A percentile compares a stretch with the other conserved stretches of the same genome.
phyloP scores from a whole-genome alignment of 2,113 vertebrate species.

The Elgaria multicarinata region DNA sequence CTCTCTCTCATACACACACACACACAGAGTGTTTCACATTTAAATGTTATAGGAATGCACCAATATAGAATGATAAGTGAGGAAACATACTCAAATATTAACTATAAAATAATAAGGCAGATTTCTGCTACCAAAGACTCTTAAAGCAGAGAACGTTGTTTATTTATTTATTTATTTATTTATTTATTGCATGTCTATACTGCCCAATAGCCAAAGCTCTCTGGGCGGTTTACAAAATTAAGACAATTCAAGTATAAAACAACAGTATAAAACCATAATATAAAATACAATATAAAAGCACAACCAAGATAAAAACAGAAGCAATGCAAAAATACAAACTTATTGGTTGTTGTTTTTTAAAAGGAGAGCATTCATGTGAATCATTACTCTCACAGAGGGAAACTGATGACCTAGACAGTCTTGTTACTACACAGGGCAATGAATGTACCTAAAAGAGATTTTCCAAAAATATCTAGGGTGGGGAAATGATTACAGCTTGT shows the following conservation, averaged over 20 bases:
- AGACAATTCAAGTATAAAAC: too few relatives aligned
- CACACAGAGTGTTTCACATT: neutral
- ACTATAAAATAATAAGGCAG: neutral
- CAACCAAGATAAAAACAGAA: too few relatives aligned
- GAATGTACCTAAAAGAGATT: neutral
- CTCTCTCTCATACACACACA: too few relatives aligned
- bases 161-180: too few relatives aligned
- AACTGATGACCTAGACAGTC: neutral
- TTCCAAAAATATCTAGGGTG: neutral
- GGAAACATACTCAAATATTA: accelerated
- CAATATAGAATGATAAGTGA: neutral
- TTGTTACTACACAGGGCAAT: neutral
- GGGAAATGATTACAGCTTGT: neutral
- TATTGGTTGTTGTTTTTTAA: neutral
- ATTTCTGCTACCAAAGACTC: neutral
- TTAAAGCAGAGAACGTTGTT: neutral
- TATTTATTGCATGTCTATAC: too few relatives aligned
- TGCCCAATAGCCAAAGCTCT: too few relatives aligned
- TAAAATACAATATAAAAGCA: too few relatives aligned
- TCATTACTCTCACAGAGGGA: neutral
- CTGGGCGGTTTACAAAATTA: too few relatives aligned
- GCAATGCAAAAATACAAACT: too few relatives aligned
- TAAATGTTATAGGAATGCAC: neutral
- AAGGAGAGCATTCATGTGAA: neutral
- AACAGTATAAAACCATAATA: too few relatives aligned